Evolutionary conservation across 2,797 vertebrate genomes (phyloP), one percentile per base, ranked within the genome.

Genomic region (Esox masquinongy): DNA sequence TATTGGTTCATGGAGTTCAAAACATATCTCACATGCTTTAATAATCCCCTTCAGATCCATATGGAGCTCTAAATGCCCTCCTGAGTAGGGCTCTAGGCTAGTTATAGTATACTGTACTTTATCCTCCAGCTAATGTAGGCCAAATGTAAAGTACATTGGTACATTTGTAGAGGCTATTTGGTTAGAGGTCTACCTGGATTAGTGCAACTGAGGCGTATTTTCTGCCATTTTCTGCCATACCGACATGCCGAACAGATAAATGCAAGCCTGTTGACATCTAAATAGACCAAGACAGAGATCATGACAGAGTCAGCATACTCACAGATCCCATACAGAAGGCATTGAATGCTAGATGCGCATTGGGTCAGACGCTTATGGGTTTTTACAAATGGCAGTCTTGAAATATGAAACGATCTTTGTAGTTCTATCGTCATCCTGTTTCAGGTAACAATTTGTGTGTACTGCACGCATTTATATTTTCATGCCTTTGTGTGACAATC

Each of bases 101-200:
- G 43, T 47, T 47, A 47, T 47, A 47, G 43, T 12, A 29, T 22
- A 12, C 39, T 70, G 43, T 19, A 24, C 29, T 22, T 69, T 12
- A 26, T 9, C 43, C 2, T 14, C 15, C 19, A 24, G 69, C 7
- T 16, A 2, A 70, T 24, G 63, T 31, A 66, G 80, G 76, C 24
- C 34, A 74, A 75, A 82, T 81, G 75, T 76, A 31, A 84, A 47
- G 43, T 6, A 66, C 84, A 78, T 68, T 80, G 29, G 7, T 84
- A 79, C 88, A 80, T 70, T 84, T 87, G 74, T 75, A 77, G 9
- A 47, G 43, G 43, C 73, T 80, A 83, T 88, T 87, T 89, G 64
- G 68, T 43, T 78, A 79, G 71, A 75, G 84, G 79, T 79, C 82
- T 78, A 61, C 47, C 53, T 74, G 83, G 81, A 87, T 88, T 89